Conservation (phyloP, 2,888 invertebrate genomes). For the Ariolimax columbianus region DNA sequence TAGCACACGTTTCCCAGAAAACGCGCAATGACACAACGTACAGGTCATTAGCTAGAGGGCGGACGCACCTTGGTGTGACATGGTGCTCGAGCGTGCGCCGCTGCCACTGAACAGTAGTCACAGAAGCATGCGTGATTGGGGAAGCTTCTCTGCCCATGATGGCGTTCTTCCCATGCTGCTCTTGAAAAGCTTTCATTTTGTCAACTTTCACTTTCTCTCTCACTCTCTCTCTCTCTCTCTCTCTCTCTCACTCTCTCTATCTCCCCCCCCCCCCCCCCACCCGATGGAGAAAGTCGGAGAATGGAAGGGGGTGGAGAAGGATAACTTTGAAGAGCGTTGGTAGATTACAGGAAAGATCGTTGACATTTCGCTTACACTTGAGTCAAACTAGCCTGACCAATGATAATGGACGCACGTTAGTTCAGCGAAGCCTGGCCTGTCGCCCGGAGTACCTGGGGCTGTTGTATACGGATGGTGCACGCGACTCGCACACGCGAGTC, state of each 20-base stretch:
- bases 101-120: background rate
- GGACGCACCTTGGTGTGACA: conserved; percentile 33
- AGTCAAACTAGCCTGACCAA: conserved; percentile 37
- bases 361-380: conserved; percentile 17
- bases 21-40: conserved; percentile 16
- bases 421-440: conserved; percentile 19
- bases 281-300: background rate
- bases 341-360: conserved; percentile 26
- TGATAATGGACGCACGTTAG: conserved; percentile 34
- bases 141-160: background rate
- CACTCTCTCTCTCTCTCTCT: too few species aligned
- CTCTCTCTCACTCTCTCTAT: too few species aligned
- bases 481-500: conserved; percentile 17
- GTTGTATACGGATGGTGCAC: background rate
- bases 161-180: conserved; percentile 8
- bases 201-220: too few species aligned
- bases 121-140: background rate
- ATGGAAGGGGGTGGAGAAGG: background rate
- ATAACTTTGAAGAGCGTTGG: background rate
- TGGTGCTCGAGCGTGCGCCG: background rate
- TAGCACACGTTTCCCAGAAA: background rate
- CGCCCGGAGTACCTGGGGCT: conserved; percentile 10
- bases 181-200: conserved; percentile 15
- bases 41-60: conserved; percentile 27
- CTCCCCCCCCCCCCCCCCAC: too few species aligned